These are phyloP conservation scores for Myotis daubentonii DNA, from an alignment of 2,797 vertebrate species.

Conservation along the genomic window DNA sequence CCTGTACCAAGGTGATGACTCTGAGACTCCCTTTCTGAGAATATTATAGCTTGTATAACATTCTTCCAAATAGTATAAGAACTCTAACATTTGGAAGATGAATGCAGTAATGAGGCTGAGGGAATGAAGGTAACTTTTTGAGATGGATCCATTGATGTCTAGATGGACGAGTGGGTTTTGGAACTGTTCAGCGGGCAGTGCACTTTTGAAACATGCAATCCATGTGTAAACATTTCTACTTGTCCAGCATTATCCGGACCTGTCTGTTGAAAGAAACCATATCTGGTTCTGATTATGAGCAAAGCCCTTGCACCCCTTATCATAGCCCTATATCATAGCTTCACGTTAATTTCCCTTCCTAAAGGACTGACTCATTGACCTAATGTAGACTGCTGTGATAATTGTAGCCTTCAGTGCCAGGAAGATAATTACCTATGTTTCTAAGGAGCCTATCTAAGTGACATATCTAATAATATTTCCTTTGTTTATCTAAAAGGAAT, in stretches of 20 bases:
- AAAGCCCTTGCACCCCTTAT: not conserved
- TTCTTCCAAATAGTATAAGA: not conserved
- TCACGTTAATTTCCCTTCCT: not conserved
- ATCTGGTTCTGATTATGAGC: not conserved
- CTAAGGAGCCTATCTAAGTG: not conserved
- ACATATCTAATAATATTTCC: not conserved
- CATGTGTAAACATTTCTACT: not conserved
- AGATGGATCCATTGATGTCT: too few species aligned
- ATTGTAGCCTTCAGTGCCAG: not conserved
- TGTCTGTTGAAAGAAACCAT: not conserved
- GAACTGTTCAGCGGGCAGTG: not conserved
- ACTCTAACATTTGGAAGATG: not conserved
- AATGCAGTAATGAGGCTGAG: not conserved
- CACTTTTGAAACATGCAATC: not conserved
- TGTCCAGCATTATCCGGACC: not conserved
- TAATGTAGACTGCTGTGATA: not conserved
- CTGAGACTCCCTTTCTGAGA: not conserved
- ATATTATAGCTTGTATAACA: too few species aligned
- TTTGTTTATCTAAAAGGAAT: not conserved
- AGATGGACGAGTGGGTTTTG: not conserved
- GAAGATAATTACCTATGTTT: not conserved
- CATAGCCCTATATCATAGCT: not conserved
- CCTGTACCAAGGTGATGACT: not conserved
- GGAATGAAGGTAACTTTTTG: not conserved
- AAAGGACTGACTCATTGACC: not conserved